These are phyloP conservation scores for Drusus annulatus DNA, from an alignment of 1,140 invertebrate genomes.

Conservation along the genomic window DNA sequence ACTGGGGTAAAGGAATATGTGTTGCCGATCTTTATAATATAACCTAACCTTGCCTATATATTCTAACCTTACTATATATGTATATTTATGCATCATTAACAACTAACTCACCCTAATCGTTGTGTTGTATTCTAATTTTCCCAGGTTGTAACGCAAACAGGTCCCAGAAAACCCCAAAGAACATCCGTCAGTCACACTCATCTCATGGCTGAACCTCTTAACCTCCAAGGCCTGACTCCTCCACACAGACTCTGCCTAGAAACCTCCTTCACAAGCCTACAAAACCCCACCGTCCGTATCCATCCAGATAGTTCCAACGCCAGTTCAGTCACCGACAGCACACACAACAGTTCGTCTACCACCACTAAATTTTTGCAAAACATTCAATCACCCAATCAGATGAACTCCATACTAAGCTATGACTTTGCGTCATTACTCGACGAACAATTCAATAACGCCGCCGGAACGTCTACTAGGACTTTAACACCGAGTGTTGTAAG, in stretches of 20 bases:
- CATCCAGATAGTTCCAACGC: constrained; percentile 55
- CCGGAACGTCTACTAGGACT: constrained; percentile 49
- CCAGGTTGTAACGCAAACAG: constrained; percentile 84
- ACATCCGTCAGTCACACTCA: constrained; percentile 62
- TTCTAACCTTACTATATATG: no score
- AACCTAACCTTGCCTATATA: no score
- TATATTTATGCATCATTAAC: no score
- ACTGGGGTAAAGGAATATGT: no score
- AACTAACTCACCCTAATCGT: neutral
- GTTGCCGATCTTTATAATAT: no score
- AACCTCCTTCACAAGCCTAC: constrained; percentile 82
- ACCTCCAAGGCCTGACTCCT: constrained; percentile 63
- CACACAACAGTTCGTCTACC: constrained; percentile 55
- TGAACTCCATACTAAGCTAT: constrained; percentile 57
- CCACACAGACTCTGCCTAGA: constrained; percentile 78
- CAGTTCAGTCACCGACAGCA: constrained; percentile 51
- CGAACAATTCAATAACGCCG: constrained; percentile 54
- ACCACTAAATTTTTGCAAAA: constrained; percentile 48
- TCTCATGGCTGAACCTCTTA: constrained; percentile 58
- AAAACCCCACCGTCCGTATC: constrained; percentile 68
- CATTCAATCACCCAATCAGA: constrained; percentile 55
- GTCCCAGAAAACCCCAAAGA: constrained; percentile 81
- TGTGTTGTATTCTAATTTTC: constrained; percentile 55
- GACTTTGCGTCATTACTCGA: constrained; percentile 57
- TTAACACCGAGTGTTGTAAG: constrained; percentile 53